Conservation (phyloP, 1,140 invertebrate species). For the Dendroctonus ponderosae region DNA sequence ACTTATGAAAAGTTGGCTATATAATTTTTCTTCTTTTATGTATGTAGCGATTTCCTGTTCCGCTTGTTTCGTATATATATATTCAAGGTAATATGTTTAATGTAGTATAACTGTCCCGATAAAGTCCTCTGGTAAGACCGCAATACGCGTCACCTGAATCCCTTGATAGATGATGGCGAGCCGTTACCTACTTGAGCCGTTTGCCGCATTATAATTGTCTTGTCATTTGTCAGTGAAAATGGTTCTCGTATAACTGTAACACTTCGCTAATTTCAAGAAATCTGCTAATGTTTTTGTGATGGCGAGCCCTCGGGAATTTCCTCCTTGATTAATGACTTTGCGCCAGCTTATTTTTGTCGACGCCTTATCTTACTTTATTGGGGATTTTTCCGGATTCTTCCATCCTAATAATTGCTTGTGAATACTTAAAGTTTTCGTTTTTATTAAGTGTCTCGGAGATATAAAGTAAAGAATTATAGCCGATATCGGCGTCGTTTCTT, state of each 20-base stretch:
- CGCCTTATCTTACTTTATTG: constrained; percentile 31
- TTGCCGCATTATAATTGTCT: constrained; percentile 38
- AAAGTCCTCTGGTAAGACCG: too few relatives aligned
- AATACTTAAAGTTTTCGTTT: constrained; percentile 4
- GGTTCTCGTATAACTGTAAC: constrained; percentile 23
- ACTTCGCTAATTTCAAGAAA: constrained; percentile 28
- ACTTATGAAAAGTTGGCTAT: too few relatives aligned
- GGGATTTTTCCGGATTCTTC: constrained; percentile 14
- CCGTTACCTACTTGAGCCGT: not conserved
- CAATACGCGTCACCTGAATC: too few relatives aligned
- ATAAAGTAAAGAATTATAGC: too few relatives aligned
- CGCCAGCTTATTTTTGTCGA: constrained; percentile 23
- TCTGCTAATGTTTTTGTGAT: constrained; percentile 35
- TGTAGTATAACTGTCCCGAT: too few relatives aligned
- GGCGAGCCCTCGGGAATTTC: constrained; percentile 13
- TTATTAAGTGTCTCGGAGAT: not conserved
- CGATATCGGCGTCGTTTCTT: too few relatives aligned
- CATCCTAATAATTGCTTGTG: constrained; percentile 16
- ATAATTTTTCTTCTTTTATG: too few relatives aligned
- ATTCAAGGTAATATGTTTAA: too few relatives aligned
- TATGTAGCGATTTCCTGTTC: too few relatives aligned
- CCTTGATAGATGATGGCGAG: constrained; percentile 6
- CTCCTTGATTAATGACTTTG: constrained; percentile 28
- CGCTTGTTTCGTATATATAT: too few relatives aligned
- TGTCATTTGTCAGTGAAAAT: constrained; percentile 41